Evolutionary conservation across 2,888 invertebrate genomes (phyloP), one percentile per base, ranked within the genome.

Genomic region (Nycteola revayana): DNA sequence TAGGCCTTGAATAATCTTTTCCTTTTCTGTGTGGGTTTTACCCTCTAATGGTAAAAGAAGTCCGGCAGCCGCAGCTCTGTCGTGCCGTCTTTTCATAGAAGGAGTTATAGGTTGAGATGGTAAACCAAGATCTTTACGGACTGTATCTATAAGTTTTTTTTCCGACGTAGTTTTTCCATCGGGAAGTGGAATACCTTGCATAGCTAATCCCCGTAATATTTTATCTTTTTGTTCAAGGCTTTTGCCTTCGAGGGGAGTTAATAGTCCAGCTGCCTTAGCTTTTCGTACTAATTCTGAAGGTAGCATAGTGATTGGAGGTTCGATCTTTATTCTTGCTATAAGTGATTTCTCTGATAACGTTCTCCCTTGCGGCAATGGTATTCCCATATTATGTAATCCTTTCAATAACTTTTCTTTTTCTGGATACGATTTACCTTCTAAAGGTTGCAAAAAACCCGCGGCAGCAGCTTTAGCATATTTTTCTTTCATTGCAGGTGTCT

Each of bases 161-260:
- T 33, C 30, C 1, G 42, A 42, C 1, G 32, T 5, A 4, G 39
- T 35, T 9, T 21, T 31, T 0, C 32, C 42, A 23, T 42, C 38
- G 3, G 42, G 38, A 1, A 67, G 32, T 1, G 56, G 49, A 2
- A 65, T n/a, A 1, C 63, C 66, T 7, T 50, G 28, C 24, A 51
- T 46, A 7, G 49, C 58, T 32, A 49, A 37, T 1, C 33, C 44
- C 30, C 21, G 36, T 0, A 60, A 20, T 11, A 58, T 55, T 36
- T 56, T 60, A 32, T 59, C 58, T 39, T 57, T 62, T 27, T 64
- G 41, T 11, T 42, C 33, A 1, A 46, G 30, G 1, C 48, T 27
- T 34, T 62, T 56, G 0, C 53, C 55, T 31, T 40, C 37, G 3
- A 60, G 10, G n/a, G 57, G 54, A 3, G 49, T 49, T 0, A 59